Evolutionary conservation across 1,140 invertebrate genomes (phyloP), one percentile per base, ranked within the genome.

Genomic region (Solenopsis fugax): DNA sequence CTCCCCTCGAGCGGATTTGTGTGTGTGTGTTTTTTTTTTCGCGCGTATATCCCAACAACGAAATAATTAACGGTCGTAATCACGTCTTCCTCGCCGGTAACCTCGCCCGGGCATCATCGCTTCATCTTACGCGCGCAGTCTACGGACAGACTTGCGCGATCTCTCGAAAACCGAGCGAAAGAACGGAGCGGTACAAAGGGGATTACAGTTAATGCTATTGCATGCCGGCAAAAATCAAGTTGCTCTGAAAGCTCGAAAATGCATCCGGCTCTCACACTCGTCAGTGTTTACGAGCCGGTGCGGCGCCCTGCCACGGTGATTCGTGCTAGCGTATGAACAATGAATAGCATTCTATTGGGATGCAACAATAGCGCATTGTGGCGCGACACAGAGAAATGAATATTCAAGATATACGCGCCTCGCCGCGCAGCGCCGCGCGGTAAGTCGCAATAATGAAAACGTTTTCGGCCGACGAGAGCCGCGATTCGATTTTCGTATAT

Each of bases 351-450:
- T 90, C 89, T 87, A 90, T 90, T 78, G 88, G 86, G 58, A 87
- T 67, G 85, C 78, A 90, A 90, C 89, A 90, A 90, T 90, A 41
- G 85, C 60, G 89, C 88, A 89, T 90, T 90, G 89, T 89, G 72
- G 41, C 45, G 75, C 77, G 87, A 85, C 73, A 89, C 45, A 78
- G 62, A 69, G 77, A 86, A 69, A 90, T 89, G 89, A 90, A 89
- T 90, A 90, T 90, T 90, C 87, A 91, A 91, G 89, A 69, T 85
- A 73, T 81, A 77, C 75, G 75, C 75, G n/a, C n/a, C n/a, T n/a
- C 75, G 89, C 21, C 60, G 50, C 67, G 75, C 24, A 21, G 89
- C 21, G 52, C 41, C 69, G 75, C 24, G 37, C 65, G 52, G 52
- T 73, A 90, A 90, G 84, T 71, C 75, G 76, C 73, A 56, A 81